Conservation (phyloP, 2,113 vertebrate species). For the Ursus arctos region DNA sequence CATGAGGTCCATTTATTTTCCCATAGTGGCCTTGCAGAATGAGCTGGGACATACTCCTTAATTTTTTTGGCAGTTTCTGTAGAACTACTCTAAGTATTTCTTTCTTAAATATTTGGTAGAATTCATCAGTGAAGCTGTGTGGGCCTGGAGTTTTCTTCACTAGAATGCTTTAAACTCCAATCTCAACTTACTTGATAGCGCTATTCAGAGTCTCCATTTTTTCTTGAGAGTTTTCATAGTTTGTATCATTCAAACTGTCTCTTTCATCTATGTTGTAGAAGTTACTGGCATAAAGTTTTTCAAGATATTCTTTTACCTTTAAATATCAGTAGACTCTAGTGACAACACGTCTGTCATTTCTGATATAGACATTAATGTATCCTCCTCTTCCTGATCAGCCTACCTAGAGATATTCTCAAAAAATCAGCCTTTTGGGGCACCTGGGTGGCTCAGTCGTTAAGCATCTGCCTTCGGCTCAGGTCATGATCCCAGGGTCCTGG, state of each 20-base stretch:
- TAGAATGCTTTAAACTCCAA: not conserved
- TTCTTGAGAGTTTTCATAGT: not conserved
- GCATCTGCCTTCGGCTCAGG: no score
- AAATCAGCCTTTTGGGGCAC: not conserved
- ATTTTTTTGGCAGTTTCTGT: not conserved
- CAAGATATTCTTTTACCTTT: not conserved
- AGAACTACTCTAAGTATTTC: not conserved
- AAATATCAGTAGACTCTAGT: not conserved
- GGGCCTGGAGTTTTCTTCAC: not conserved
- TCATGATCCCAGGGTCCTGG: no score
- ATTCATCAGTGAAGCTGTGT: not conserved
- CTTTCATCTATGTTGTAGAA: not conserved
- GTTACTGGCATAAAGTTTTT: not conserved
- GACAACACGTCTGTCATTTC: not conserved
- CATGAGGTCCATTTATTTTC: not conserved
- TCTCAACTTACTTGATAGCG: not conserved
- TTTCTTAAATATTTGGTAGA: constrained; percentile 2
- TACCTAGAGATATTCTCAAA: not conserved
- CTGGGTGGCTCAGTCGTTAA: no score
- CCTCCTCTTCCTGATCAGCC: not conserved
- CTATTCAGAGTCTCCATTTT: not conserved
- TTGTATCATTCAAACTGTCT: not conserved
- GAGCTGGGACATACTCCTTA: not conserved
- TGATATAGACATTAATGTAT: not conserved
- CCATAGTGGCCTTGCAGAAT: not conserved